These are phyloP conservation scores for Hystrix brachyura DNA, from an alignment of 2,113 vertebrate species.

Conservation along the genomic window DNA sequence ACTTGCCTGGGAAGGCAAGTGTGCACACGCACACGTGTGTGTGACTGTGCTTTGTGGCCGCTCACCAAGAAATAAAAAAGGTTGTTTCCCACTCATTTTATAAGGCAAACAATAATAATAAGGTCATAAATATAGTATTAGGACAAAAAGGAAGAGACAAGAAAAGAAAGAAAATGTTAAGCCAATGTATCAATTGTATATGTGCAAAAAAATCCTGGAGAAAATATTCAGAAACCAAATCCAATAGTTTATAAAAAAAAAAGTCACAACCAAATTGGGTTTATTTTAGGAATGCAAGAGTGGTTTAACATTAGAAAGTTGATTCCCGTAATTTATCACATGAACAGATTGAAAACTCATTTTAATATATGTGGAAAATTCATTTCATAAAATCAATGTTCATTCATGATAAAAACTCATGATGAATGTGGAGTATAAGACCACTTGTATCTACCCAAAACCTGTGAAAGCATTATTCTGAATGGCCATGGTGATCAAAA, in stretches of 20 bases:
- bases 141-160: background rate
- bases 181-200: background rate
- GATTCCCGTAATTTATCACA: background rate
- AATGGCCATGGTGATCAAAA: background rate
- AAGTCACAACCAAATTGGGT: background rate
- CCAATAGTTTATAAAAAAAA: background rate
- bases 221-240: background rate
- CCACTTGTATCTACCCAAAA: background rate
- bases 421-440: background rate
- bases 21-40: background rate
- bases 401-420: background rate
- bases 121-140: background rate
- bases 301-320: background rate
- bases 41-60: background rate
- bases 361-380: background rate
- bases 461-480: background rate
- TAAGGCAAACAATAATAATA: background rate
- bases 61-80: background rate
- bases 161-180: background rate
- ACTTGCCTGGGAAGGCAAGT: accelerated
- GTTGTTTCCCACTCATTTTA: background rate
- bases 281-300: background rate
- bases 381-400: background rate
- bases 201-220: background rate
- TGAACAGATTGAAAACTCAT: background rate